A percentile compares a stretch with the other conserved stretches of the same genome.
Evolutionary conservation across 2,113 vertebrate genomes (phyloP).

Genomic region (Varanus komodoensis): DNA sequence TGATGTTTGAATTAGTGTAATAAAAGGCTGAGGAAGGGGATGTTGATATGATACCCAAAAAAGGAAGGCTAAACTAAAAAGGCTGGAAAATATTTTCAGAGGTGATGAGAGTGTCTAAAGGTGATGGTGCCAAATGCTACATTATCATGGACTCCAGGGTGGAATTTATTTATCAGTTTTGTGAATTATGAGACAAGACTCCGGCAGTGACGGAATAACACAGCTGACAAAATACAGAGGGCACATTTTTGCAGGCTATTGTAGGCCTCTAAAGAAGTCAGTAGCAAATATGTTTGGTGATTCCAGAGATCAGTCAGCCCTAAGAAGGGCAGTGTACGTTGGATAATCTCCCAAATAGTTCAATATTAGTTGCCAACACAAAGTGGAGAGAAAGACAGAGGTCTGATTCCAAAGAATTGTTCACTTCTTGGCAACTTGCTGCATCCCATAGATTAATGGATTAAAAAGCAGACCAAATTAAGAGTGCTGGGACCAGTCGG

Average conservation of each 20-base stretch:
- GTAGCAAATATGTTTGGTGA: slow-evolving; percentile 68
- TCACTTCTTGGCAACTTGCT: slow-evolving; percentile 65
- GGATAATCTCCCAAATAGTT: slow-evolving; percentile 71
- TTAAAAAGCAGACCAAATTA: slow-evolving; percentile 64
- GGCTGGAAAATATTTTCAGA: slow-evolving; percentile 65
- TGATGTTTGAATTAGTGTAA: slow-evolving; percentile 83
- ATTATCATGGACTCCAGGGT: slow-evolving; percentile 70
- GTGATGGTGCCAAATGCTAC: slow-evolving; percentile 68
- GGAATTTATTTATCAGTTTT: slow-evolving; percentile 73
- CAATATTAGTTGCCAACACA: slow-evolving; percentile 64
- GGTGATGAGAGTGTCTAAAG: slow-evolving; percentile 70
- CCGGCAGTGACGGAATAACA: slow-evolving; percentile 67
- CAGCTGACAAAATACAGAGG: slow-evolving; percentile 73
- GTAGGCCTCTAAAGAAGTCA: slow-evolving; percentile 61
- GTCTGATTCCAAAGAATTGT: slow-evolving; percentile 59
- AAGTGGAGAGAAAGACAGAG: slow-evolving; percentile 55
- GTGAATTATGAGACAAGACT: slow-evolving; percentile 66
- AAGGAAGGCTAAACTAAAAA: slow-evolving; percentile 32
- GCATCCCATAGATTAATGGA: slow-evolving; percentile 59
- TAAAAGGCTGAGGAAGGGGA: slow-evolving; percentile 63
- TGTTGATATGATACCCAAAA: slow-evolving; percentile 74
- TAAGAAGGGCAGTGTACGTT: slow-evolving; percentile 68
- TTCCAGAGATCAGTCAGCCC: slow-evolving; percentile 63
- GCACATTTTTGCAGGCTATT: slow-evolving; percentile 67
- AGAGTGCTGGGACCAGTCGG: slow-evolving; percentile 43